A percentile compares a stretch with the other conserved stretches of the same genome.
phyloP scores from a whole-genome alignment of 2,888 invertebrate species.

The Strigamia crassipes region DNA sequence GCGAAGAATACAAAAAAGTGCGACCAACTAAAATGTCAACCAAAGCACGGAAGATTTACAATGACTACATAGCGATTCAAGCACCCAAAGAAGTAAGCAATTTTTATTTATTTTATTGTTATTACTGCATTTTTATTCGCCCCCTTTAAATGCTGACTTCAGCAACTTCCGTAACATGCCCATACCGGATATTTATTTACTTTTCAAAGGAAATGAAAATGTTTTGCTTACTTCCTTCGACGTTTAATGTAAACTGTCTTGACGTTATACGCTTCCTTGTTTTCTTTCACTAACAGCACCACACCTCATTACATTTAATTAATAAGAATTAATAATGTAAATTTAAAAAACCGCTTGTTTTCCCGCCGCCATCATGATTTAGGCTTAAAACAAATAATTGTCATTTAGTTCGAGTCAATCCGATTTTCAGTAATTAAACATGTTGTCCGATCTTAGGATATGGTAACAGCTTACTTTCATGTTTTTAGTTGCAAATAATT shows the following conservation, averaged over 20 bases:
- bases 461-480: too few relatives aligned
- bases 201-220: slow-evolving; percentile 32
- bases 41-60: slow-evolving; percentile 63
- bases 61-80: slow-evolving; percentile 63
- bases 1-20: slow-evolving; percentile 63
- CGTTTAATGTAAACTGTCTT: not conserved
- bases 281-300: not conserved
- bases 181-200: slow-evolving; percentile 24
- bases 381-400: too few relatives aligned
- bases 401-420: too few relatives aligned
- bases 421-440: too few relatives aligned
- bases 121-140: not conserved
- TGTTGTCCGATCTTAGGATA: too few relatives aligned
- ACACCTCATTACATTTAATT: not conserved
- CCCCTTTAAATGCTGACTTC: not conserved
- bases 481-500: too few relatives aligned
- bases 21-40: slow-evolving; percentile 56
- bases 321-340: too few relatives aligned
- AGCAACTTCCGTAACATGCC: not conserved
- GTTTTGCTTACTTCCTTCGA: slow-evolving; percentile 24
- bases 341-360: too few relatives aligned
- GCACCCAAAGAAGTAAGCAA: slow-evolving; percentile 63
- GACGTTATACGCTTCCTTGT: not conserved
- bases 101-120: too few relatives aligned
- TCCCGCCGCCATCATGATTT: too few relatives aligned